phyloP scores from a whole-genome alignment of 2,888 invertebrate genomes.

The Apodemia mormo region DNA sequence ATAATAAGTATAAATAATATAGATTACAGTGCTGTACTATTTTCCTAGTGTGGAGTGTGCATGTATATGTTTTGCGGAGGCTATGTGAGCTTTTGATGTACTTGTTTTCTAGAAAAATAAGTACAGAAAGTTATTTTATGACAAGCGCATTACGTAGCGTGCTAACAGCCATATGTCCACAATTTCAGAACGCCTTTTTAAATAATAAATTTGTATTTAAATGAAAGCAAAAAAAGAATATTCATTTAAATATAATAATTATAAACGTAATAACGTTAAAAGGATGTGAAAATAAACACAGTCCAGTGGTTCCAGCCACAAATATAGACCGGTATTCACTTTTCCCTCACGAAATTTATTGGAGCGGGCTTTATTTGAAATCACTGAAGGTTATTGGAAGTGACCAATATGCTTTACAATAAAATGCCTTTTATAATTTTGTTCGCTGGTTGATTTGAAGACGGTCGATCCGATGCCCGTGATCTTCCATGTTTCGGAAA shows the following conservation, averaged over 20 bases:
- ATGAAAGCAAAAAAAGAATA: background rate
- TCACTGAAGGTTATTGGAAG: slow-evolving; percentile 38
- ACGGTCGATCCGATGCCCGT: slow-evolving; percentile 19
- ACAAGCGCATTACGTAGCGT: too few species aligned
- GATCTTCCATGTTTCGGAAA: background rate
- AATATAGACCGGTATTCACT: slow-evolving; percentile 37
- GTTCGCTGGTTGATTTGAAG: slow-evolving; percentile 30
- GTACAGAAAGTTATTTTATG: too few species aligned
- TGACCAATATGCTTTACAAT: slow-evolving; percentile 37
- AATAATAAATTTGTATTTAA: background rate
- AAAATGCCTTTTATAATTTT: slow-evolving; percentile 33
- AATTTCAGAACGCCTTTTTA: background rate
- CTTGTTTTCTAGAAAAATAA: too few species aligned
- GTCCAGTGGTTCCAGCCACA: slow-evolving; percentile 40
- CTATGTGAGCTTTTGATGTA: too few species aligned
- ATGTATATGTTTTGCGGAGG: too few species aligned
- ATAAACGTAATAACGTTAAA: slow-evolving; percentile 40
- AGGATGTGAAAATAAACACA: slow-evolving; percentile 42
- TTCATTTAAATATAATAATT: slow-evolving; percentile 27
- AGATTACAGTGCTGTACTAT: too few species aligned
- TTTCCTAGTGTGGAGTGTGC: too few species aligned
- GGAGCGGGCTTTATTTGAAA: slow-evolving; percentile 36
- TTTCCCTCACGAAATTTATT: slow-evolving; percentile 36
- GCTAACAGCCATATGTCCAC: background rate
- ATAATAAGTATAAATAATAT: too few species aligned